Evolutionary conservation across 2,113 vertebrate genomes (phyloP).

Genomic region (Anguilla rostrata): DNA sequence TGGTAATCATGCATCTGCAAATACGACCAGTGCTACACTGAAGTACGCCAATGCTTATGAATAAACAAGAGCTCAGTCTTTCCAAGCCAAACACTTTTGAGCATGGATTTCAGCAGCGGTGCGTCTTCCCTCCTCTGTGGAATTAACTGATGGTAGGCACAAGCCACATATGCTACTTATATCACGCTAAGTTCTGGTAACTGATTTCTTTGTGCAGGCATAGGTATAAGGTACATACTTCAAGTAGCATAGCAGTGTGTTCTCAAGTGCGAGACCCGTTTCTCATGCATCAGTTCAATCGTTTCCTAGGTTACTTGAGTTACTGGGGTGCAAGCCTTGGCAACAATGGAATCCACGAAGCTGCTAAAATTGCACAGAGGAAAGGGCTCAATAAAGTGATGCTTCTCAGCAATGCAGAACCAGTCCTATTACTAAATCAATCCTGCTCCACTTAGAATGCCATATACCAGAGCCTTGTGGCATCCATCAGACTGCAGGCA

Average conservation of each 20-base stretch:
- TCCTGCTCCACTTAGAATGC: conserved; percentile 27
- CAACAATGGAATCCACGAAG: conserved; percentile 39
- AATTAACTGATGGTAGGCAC: background rate
- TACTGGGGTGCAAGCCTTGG: conserved; percentile 33
- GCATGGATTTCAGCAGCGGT: background rate
- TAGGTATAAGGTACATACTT: background rate
- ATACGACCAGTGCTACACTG: background rate
- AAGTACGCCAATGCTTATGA: background rate
- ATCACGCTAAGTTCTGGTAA: background rate
- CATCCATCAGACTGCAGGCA: background rate
- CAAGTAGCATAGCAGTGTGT: background rate
- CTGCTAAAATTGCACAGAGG: conserved; percentile 31
- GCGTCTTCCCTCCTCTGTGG: background rate
- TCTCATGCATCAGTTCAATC: conserved; percentile 19
- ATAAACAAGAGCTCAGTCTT: background rate
- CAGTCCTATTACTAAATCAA: conserved; percentile 31
- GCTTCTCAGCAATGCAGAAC: conserved; percentile 21
- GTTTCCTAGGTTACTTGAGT: conserved; percentile 42
- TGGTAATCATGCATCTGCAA: background rate
- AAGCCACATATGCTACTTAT: background rate
- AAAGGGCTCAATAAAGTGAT: conserved; percentile 36
- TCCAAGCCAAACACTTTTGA: background rate
- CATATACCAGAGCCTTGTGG: conserved; percentile 1
- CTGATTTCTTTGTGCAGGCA: background rate
- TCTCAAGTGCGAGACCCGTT: background rate